phyloP scores from a whole-genome alignment of 2,113 vertebrate species.

The Podiceps cristatus region DNA sequence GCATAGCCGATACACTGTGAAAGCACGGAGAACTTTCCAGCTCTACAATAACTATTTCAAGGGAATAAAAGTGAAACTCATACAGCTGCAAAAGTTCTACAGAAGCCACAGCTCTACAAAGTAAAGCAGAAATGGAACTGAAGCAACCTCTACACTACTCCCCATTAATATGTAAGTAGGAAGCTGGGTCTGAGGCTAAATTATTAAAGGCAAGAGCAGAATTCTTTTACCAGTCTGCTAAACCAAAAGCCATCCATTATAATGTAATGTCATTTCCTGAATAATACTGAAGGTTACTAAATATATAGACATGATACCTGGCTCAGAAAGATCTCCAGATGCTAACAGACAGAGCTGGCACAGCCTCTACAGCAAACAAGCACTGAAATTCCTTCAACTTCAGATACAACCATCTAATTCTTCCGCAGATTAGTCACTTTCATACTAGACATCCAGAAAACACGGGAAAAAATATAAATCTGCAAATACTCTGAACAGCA shows the following conservation, averaged over 20 bases:
- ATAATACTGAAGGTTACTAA: neutral
- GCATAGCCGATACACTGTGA: neutral
- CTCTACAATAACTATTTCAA: neutral
- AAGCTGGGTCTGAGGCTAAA: neutral
- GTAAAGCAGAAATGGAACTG: neutral
- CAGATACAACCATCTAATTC: neutral
- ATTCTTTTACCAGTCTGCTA: neutral
- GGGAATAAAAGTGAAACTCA: neutral
- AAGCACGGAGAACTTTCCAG: neutral
- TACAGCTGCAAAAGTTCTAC: neutral
- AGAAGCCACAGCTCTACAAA: neutral
- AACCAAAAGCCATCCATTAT: neutral
- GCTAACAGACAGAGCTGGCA: neutral
- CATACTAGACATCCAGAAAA: neutral
- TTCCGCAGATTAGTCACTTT: neutral
- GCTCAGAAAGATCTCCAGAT: neutral
- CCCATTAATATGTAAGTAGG: neutral
- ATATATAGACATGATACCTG: neutral
- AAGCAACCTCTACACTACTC: neutral
- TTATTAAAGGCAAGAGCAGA: neutral
- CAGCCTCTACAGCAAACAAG: neutral
- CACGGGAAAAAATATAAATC: neutral
- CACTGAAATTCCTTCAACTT: neutral
- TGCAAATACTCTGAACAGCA: neutral
- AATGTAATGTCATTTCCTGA: neutral